Conservation (phyloP, 30 jellyfish, hydroid and myxozoan genomes). For the Morbakka virulenta region DNA sequence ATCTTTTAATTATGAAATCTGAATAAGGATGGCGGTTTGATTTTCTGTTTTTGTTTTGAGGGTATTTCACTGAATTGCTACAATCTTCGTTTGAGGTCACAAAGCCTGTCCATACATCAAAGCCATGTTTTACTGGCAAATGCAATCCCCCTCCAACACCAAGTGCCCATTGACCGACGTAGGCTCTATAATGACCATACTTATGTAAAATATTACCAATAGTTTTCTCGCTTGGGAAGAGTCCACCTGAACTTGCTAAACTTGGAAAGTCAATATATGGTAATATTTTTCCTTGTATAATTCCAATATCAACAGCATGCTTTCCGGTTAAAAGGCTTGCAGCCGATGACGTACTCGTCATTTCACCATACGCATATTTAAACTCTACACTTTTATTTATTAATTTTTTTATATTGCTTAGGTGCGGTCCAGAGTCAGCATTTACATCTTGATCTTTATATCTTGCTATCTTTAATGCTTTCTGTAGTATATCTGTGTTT, state of each 20-base stretch:
- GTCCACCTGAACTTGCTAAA: conserved; percentile 77
- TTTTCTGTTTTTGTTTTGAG: background rate
- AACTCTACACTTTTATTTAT: conserved; percentile 18
- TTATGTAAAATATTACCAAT: conserved; percentile 17
- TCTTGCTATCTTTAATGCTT: no score
- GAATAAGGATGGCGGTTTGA: conserved; percentile 27
- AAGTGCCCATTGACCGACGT: conserved; percentile 69
- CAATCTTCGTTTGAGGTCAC: conserved; percentile 62
- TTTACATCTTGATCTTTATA: no score
- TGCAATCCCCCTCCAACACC: conserved; percentile 67
- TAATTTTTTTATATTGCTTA: conserved; percentile 24
- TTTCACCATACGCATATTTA: conserved; percentile 42
- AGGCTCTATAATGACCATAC: conserved; percentile 37
- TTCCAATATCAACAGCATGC: conserved; percentile 67
- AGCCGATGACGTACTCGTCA: conserved; percentile 33
- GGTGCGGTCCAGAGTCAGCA: no score
- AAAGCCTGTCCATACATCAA: conserved; percentile 76
- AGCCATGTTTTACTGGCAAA: conserved; percentile 63
- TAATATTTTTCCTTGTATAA: conserved; percentile 67
- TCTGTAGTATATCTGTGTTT: no score
- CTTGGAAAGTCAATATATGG: conserved; percentile 68
- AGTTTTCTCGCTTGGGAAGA: conserved; percentile 22
- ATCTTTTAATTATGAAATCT: conserved; percentile 19
- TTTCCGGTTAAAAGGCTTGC: conserved; percentile 67
- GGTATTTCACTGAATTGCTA: background rate